Percentiles rank a stretch among this genome's conserved stretches.
Conservation (phyloP, 2,113 vertebrate species). For the Dolichallabes microphthalmus region DNA sequence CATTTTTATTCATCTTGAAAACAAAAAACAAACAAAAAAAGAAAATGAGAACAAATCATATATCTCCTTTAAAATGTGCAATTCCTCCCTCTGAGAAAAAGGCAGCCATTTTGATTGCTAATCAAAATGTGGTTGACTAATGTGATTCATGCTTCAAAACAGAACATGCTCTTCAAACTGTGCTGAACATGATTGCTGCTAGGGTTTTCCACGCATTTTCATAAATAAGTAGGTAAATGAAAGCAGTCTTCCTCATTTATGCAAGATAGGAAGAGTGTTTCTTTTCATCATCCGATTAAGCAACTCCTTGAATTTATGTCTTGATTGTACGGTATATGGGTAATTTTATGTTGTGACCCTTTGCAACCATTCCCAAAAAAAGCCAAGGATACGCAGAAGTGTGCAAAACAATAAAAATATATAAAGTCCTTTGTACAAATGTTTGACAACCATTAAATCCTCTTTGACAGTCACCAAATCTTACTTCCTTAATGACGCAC, state of each 20-base stretch:
- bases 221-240: not conserved
- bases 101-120: slow-evolving; percentile 3
- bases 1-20: not conserved
- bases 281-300: not conserved
- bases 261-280: not conserved
- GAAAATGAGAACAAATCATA: not conserved
- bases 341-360: not conserved
- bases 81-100: not conserved
- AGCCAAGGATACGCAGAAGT: not conserved
- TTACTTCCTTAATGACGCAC: not conserved
- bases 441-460: not conserved
- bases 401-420: not conserved
- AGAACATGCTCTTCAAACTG: not conserved
- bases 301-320: slow-evolving; percentile 46
- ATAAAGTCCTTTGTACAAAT: not conserved
- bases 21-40: not conserved
- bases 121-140: not conserved
- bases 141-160: not conserved
- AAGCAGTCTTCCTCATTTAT: not conserved
- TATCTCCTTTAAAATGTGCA: not conserved
- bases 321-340: slow-evolving; percentile 13
- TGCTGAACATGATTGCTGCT: not conserved
- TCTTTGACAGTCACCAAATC: not conserved
- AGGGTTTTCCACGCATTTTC: not conserved
- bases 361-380: not conserved